A percentile compares a stretch with the other conserved stretches of the same genome.
These are phyloP conservation scores for Ectemnius continuus DNA, from an alignment of 2,888 invertebrate genomes.

Conservation along the genomic window DNA sequence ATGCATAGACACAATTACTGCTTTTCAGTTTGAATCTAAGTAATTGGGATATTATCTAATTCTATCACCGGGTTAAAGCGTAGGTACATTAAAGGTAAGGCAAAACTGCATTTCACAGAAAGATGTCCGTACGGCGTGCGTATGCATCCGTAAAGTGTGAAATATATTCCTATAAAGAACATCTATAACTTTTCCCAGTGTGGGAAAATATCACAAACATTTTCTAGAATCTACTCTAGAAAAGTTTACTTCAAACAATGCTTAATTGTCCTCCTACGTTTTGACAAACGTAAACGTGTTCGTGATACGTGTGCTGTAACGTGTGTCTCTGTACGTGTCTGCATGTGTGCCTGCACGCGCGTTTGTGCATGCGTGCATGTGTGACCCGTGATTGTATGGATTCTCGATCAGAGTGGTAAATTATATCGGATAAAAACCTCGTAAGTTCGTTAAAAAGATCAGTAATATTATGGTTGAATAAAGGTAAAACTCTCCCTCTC, in stretches of 20 bases:
- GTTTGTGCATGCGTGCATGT: background rate
- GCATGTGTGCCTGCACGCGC: background rate
- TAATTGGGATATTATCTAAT: constrained; percentile 64
- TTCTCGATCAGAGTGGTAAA: constrained; percentile 6
- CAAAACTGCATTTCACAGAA: constrained; percentile 69
- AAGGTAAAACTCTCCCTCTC: constrained; percentile 1
- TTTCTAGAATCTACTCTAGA: constrained; percentile 46
- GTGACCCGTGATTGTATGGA: constrained; percentile 2
- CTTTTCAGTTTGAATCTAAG: constrained; percentile 57
- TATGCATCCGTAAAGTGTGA: constrained; percentile 50
- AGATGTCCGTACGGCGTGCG: constrained; percentile 46
- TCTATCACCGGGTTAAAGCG: constrained; percentile 72
- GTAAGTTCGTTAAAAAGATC: constrained; percentile 17
- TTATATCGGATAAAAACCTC: constrained; percentile 23
- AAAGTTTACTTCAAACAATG: constrained; percentile 56
- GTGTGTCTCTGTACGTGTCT: background rate
- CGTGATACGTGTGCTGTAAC: constrained; percentile 18
- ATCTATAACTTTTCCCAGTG: constrained; percentile 54
- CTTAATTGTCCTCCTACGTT: constrained; percentile 41
- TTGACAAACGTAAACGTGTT: constrained; percentile 34
- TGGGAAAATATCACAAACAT: constrained; percentile 62
- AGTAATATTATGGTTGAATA: constrained; percentile 10
- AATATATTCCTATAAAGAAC: constrained; percentile 61
- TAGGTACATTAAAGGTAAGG: constrained; percentile 72
- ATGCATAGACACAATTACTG: constrained; percentile 52